Percentiles rank a stretch among this genome's conserved stretches.
phyloP scores from a whole-genome alignment of 37 sponge, comb jelly and placozoan genomes.

The Haliclona indistincta region DNA sequence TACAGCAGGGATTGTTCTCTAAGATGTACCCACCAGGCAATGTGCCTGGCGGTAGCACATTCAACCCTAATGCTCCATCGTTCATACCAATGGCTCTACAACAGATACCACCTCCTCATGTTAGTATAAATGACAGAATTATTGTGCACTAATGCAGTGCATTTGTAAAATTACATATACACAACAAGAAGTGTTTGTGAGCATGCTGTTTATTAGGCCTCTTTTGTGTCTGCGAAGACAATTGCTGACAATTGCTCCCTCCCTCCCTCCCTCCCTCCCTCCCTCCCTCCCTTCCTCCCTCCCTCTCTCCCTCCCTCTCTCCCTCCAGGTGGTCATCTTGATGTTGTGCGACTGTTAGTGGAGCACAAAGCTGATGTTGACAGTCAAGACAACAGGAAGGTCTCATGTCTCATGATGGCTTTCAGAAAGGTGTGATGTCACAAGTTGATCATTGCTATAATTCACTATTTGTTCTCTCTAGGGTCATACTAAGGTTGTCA shows the following conservation, averaged over 20 bases:
- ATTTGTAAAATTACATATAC: too few species aligned
- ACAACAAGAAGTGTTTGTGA: too few species aligned
- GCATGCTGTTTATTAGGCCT: too few species aligned
- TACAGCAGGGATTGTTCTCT: background rate
- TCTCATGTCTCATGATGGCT: slow-evolving; percentile 84
- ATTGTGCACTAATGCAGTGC: too few species aligned
- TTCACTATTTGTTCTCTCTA: slow-evolving; percentile 3
- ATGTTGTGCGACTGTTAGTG: slow-evolving; percentile 69
- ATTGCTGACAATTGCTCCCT: too few species aligned
- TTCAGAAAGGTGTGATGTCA: slow-evolving; percentile 68
- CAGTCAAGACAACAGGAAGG: slow-evolving; percentile 90
- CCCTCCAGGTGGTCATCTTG: slow-evolving; percentile 73
- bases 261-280: too few species aligned
- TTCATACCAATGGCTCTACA: slow-evolving; percentile 82
- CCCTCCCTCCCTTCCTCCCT: too few species aligned
- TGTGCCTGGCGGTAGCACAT: slow-evolving; percentile 8
- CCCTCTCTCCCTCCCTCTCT: too few species aligned
- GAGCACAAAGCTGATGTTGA: slow-evolving; percentile 72
- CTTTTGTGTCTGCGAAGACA: too few species aligned
- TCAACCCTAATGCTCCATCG: slow-evolving; percentile 83
- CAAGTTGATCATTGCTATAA: background rate
- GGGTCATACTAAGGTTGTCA: slow-evolving; percentile 89
- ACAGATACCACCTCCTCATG: too few species aligned
- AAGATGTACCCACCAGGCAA: too few species aligned
- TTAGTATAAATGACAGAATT: too few species aligned